Conservation (phyloP, 2,113 vertebrate genomes). For the Neodon shergylaensis region DNA sequence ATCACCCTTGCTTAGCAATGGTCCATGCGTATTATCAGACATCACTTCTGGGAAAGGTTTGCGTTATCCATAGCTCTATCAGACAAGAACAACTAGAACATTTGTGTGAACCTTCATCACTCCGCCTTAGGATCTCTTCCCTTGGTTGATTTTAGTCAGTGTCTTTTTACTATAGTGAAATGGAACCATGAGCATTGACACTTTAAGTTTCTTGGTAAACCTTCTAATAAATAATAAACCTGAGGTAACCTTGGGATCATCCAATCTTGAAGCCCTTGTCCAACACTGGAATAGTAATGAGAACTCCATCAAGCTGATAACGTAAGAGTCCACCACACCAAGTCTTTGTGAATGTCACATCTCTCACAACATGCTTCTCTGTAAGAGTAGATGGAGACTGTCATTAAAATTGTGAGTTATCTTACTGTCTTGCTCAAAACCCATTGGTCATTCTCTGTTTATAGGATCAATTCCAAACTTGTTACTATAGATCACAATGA, state of each 20-base stretch:
- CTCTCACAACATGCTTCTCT: background rate
- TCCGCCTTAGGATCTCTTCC: background rate
- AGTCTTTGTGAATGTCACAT: background rate
- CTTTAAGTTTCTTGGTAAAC: background rate
- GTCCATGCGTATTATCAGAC: background rate
- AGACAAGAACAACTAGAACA: background rate
- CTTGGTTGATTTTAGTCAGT: background rate
- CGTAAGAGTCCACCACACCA: background rate
- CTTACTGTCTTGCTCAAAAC: slow-evolving; percentile 21
- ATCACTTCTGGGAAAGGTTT: background rate
- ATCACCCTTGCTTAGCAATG: background rate
- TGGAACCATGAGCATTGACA: background rate
- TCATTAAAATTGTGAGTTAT: background rate
- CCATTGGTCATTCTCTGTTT: background rate
- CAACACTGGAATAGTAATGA: background rate
- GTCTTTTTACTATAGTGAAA: background rate
- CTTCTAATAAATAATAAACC: background rate
- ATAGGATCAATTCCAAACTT: background rate
- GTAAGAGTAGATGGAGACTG: background rate
- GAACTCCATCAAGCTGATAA: background rate
- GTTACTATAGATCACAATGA: background rate
- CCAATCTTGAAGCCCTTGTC: background rate
- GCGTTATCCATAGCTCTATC: fast-evolving
- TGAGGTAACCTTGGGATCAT: background rate
- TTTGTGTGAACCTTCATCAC: background rate